Evolutionary conservation across 2,113 vertebrate genomes (phyloP).

Genomic region (Eudorcas thomsonii): DNA sequence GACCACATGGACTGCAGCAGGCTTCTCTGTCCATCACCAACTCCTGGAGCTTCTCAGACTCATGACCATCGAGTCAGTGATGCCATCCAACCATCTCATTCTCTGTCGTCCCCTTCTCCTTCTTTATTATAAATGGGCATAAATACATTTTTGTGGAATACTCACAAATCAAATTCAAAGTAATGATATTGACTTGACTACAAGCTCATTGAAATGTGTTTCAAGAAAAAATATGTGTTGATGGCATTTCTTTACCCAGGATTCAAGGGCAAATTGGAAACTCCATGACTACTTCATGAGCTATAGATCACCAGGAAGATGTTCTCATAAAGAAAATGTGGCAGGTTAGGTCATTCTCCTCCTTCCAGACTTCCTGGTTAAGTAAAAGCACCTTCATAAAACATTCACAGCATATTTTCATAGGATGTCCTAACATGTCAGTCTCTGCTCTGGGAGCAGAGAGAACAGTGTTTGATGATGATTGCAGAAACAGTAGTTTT

Average conservation of each 20-base stretch:
- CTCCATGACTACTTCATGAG: constrained; percentile 58
- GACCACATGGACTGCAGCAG: background rate
- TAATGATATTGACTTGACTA: constrained; percentile 45
- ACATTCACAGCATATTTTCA: constrained; percentile 34
- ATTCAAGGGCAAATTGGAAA: constrained; percentile 69
- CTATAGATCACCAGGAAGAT: constrained; percentile 68
- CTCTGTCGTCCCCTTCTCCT: background rate
- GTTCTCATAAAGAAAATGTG: constrained; percentile 74
- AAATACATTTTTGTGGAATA: constrained; percentile 54
- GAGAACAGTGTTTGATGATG: background rate
- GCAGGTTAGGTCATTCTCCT: constrained; percentile 69
- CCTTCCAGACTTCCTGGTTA: constrained; percentile 44
- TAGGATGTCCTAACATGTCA: background rate
- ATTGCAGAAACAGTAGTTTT: background rate
- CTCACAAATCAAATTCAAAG: constrained; percentile 71
- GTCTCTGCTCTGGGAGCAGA: background rate
- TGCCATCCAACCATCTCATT: background rate
- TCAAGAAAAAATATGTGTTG: constrained; percentile 60
- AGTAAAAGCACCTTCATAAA: constrained; percentile 61
- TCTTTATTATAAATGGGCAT: background rate
- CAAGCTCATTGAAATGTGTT: constrained; percentile 57
- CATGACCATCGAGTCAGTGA: background rate
- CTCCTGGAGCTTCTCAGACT: background rate
- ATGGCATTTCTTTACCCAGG: constrained; percentile 51
- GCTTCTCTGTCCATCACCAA: background rate